Evolutionary conservation across 2,888 invertebrate species (phyloP).

Genomic region (Scelioninae gen. 2): DNA sequence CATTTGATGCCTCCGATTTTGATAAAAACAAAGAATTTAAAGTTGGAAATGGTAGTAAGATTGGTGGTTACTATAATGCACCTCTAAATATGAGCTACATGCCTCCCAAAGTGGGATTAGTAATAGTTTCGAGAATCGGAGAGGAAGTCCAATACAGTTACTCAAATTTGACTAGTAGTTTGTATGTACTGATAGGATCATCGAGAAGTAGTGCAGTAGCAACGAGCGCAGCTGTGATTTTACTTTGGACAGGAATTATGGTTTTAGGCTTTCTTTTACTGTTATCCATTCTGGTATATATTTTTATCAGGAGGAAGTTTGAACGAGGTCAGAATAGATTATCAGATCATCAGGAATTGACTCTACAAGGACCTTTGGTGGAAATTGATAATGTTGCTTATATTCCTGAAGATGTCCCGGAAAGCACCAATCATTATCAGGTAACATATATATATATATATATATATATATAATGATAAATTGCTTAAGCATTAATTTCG

Average conservation of each 20-base stretch:
- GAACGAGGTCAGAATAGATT: constrained; percentile 73
- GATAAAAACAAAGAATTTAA: constrained; percentile 79
- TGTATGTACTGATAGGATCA: not conserved
- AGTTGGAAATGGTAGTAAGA: constrained; percentile 85
- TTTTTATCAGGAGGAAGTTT: constrained; percentile 76
- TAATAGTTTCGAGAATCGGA: constrained; percentile 76
- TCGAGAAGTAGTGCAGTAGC: constrained; percentile 1
- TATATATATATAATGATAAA: no score
- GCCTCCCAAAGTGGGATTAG: constrained; percentile 68
- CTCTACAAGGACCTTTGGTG: constrained; percentile 86
- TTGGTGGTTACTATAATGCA: constrained; percentile 87
- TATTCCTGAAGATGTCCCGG: constrained; percentile 82
- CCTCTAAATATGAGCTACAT: constrained; percentile 79
- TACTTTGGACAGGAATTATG: constrained; percentile 82
- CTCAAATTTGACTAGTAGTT: constrained; percentile 66
- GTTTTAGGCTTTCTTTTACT: constrained; percentile 82
- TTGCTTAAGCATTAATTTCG: no score
- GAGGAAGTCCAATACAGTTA: constrained; percentile 69
- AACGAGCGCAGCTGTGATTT: constrained; percentile 67
- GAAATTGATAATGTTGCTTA: constrained; percentile 89
- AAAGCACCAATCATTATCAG: constrained; percentile 81
- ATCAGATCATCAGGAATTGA: constrained; percentile 82
- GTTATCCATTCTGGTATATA: constrained; percentile 80
- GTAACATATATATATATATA: no score
- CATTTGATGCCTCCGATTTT: constrained; percentile 80